These are phyloP conservation scores for Triops longicaudatus DNA, from an alignment of 1,140 invertebrate genomes.

Conservation along the genomic window DNA sequence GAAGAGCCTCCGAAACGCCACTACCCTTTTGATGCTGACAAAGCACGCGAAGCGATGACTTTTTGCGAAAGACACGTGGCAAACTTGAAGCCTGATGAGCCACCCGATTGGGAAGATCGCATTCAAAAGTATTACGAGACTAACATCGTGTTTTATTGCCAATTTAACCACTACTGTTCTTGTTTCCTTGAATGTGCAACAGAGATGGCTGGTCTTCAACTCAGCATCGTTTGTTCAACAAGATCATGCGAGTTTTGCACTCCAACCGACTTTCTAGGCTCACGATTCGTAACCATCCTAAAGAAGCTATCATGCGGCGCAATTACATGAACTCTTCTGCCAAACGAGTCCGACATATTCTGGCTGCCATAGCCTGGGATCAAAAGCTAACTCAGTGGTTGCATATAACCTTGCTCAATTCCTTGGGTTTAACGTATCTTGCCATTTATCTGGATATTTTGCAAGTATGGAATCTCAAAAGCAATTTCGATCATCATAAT, in stretches of 20 bases:
- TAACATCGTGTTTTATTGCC: background rate
- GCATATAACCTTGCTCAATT: slow-evolving; percentile 57
- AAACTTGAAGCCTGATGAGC: slow-evolving; percentile 49
- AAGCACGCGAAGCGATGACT: slow-evolving; percentile 56
- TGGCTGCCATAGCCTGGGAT: slow-evolving; percentile 61
- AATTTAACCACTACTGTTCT: background rate
- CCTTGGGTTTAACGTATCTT: slow-evolving; percentile 55
- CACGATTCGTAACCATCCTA: slow-evolving; percentile 43
- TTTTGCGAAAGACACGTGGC: slow-evolving; percentile 58
- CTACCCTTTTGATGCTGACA: slow-evolving; percentile 49
- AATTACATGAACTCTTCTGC: slow-evolving; percentile 61
- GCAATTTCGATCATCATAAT: too few relatives aligned
- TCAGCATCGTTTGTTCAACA: slow-evolving; percentile 57
- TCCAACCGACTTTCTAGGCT: slow-evolving; percentile 59
- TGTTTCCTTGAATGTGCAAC: slow-evolving; percentile 16
- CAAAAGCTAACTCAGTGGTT: slow-evolving; percentile 65
- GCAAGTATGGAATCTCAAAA: slow-evolving; percentile 38
- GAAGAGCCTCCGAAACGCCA: background rate
- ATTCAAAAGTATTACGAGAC: slow-evolving; percentile 22
- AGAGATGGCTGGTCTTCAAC: slow-evolving; percentile 54
- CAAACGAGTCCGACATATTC: slow-evolving; percentile 53
- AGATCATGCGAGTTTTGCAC: slow-evolving; percentile 57
- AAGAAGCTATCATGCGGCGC: slow-evolving; percentile 52
- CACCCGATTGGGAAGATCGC: slow-evolving; percentile 45
- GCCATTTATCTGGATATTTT: slow-evolving; percentile 70